phyloP scores from a whole-genome alignment of 2,888 invertebrate genomes.

The Andrena fulva region DNA sequence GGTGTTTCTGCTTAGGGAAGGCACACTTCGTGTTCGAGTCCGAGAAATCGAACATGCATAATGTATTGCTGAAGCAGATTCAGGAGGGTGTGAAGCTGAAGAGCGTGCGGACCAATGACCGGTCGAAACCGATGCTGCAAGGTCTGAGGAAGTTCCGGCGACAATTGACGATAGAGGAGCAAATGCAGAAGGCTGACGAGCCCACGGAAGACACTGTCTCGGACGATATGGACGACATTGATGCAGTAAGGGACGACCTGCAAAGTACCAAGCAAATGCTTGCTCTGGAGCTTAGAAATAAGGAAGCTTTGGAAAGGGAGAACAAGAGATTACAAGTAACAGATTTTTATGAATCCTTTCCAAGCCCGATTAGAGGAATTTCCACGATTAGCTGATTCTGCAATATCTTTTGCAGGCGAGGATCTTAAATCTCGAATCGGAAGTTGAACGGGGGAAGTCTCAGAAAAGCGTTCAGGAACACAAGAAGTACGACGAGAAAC shows the following conservation, averaged over 20 bases:
- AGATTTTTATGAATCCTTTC: background rate
- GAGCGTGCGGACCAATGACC: constrained; percentile 92
- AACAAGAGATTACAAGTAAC: constrained; percentile 90
- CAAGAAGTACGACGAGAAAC: constrained; percentile 87
- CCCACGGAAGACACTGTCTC: constrained; percentile 86
- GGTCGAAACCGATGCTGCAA: constrained; percentile 93
- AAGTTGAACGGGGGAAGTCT: constrained; percentile 90
- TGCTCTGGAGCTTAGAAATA: constrained; percentile 93
- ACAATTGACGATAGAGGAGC: constrained; percentile 96
- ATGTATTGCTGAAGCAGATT: constrained; percentile 93
- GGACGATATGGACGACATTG: constrained; percentile 96
- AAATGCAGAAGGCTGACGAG: constrained; percentile 91
- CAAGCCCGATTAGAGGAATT: background rate
- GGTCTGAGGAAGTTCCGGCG: constrained; percentile 94
- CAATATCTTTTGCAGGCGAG: constrained; percentile 85
- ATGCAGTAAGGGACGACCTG: constrained; percentile 94
- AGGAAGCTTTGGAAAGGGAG: constrained; percentile 93
- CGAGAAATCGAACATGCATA: constrained; percentile 92
- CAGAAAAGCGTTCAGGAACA: constrained; percentile 77
- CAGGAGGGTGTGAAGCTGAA: constrained; percentile 91
- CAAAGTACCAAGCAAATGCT: constrained; percentile 96
- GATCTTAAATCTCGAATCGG: constrained; percentile 93
- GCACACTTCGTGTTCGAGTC: constrained; percentile 95
- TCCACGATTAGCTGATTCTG: background rate
- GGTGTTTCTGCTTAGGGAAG: constrained; percentile 85